Evolutionary conservation across 2,113 vertebrate genomes (phyloP).

Genomic region (Gymnarchus niloticus): DNA sequence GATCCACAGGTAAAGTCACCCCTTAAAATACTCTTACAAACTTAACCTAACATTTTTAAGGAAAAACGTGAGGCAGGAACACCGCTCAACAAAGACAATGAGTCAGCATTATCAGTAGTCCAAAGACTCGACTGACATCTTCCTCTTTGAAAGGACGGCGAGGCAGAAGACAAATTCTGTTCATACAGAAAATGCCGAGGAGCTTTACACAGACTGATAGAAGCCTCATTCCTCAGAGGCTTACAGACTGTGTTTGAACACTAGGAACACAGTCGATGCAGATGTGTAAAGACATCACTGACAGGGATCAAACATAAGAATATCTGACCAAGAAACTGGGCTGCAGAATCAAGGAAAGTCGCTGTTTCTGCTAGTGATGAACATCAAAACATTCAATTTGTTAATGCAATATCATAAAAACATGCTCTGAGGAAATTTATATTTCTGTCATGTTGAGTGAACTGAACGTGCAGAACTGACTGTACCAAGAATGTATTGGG

Average conservation of each 20-base stretch:
- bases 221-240: not conserved
- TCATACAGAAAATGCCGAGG: not conserved
- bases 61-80: not conserved
- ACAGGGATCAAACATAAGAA: not conserved
- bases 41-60: not conserved
- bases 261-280: not conserved
- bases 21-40: not conserved
- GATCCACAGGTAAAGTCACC: not conserved
- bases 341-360: not conserved
- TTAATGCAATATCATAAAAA: not conserved
- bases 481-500: not conserved
- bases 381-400: not conserved
- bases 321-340: not conserved
- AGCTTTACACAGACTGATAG: not conserved
- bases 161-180: not conserved
- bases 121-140: not conserved
- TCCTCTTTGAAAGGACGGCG: not conserved
- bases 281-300: not conserved
- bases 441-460: not conserved
- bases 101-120: not conserved
- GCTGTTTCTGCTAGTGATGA: not conserved
- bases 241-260: not conserved
- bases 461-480: not conserved
- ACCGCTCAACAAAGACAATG: not conserved
- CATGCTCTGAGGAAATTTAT: no score